These are phyloP conservation scores for Dendrocincla tyrannina DNA, from an alignment of 2,797 vertebrate species.

Conservation along the genomic window DNA sequence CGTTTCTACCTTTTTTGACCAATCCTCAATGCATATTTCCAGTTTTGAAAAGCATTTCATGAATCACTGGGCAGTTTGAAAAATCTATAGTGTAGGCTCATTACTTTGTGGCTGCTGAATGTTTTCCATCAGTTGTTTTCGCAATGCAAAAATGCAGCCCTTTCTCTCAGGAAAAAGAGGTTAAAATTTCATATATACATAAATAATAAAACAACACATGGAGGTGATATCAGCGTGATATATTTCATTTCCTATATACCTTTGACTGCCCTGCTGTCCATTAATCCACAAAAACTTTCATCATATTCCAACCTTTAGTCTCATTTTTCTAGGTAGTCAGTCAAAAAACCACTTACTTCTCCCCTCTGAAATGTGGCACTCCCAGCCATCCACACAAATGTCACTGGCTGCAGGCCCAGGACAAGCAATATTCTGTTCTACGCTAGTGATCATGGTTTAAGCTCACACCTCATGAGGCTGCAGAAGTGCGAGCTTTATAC, in stretches of 20 bases:
- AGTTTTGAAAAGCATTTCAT: constrained; percentile 66
- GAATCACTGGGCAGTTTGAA: constrained; percentile 66
- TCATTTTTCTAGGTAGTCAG: neutral
- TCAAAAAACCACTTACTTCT: neutral
- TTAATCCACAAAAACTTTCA: constrained; percentile 12
- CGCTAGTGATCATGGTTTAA: neutral
- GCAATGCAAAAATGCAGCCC: constrained; percentile 18
- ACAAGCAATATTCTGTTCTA: constrained; percentile 17
- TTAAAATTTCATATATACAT: constrained; percentile 48
- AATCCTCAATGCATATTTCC: constrained; percentile 49
- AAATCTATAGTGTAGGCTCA: constrained; percentile 64
- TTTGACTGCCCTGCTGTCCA: neutral
- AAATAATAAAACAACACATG: constrained; percentile 36
- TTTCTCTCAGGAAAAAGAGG: constrained; percentile 11
- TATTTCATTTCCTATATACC: constrained; percentile 5
- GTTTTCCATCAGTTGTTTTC: constrained; percentile 31
- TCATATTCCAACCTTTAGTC: neutral
- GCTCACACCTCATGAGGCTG: neutral
- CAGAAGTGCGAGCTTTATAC: neutral
- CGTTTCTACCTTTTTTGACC: constrained; percentile 60
- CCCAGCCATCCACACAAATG: constrained; percentile 12
- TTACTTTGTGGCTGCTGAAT: constrained; percentile 48
- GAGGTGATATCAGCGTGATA: neutral
- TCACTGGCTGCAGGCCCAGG: constrained; percentile 46
- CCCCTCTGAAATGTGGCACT: neutral